A percentile compares a stretch with the other conserved stretches of the same genome.
Evolutionary conservation across 2,888 invertebrate genomes (phyloP).

Genomic region (Spodoptera littoralis): DNA sequence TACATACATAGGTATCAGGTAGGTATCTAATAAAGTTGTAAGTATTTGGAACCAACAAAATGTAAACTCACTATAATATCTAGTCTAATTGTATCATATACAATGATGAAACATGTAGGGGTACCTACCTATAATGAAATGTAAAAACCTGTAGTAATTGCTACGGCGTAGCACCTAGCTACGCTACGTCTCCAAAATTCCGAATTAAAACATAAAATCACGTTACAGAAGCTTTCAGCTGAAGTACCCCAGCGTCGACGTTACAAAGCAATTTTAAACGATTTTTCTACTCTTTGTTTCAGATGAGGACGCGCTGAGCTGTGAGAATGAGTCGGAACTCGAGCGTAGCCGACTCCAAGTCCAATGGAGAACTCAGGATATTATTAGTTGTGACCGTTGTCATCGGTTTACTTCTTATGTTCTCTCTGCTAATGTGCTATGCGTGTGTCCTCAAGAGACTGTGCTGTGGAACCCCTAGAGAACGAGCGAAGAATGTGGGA

Average conservation of each 20-base stretch:
- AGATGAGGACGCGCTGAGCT: slow-evolving; percentile 64
- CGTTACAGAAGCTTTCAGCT: slow-evolving; percentile 10
- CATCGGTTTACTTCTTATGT: slow-evolving; percentile 89
- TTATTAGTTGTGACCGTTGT: slow-evolving; percentile 89
- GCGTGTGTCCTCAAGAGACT: slow-evolving; percentile 90
- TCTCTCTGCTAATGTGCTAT: slow-evolving; percentile 90
- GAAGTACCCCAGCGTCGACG: neutral
- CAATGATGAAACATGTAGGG: no score
- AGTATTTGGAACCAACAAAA: no score
- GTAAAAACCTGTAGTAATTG: no score
- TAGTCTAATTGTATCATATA: no score
- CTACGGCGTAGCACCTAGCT: neutral
- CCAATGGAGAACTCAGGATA: slow-evolving; percentile 89
- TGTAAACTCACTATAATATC: no score
- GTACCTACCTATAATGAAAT: no score
- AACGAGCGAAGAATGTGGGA: slow-evolving; percentile 80
- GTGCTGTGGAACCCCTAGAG: slow-evolving; percentile 88
- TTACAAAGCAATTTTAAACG: slow-evolving; percentile 3
- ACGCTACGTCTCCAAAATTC: neutral
- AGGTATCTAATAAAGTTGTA: no score
- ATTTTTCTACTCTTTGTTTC: slow-evolving; percentile 55
- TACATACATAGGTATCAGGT: no score
- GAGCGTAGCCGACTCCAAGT: slow-evolving; percentile 79
- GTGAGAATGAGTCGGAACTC: slow-evolving; percentile 79
- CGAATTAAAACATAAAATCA: slow-evolving; percentile 8